Percentiles rank a stretch among this genome's conserved stretches.
Conservation (phyloP, 2,888 invertebrate genomes). For the Thereva nobilitata region DNA sequence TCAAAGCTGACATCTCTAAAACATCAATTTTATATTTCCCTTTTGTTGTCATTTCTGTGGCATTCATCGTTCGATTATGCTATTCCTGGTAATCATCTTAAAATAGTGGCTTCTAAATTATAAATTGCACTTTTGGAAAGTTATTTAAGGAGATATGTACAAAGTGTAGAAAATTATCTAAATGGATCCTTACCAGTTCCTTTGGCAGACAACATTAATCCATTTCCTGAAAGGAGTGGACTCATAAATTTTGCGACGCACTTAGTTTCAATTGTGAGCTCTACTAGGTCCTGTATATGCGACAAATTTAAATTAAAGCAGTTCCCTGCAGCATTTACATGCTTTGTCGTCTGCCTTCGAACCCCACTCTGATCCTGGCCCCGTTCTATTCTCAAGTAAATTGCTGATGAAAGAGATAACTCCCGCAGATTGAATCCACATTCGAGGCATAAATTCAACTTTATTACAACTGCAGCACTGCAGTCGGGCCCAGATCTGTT, state of each 20-base stretch:
- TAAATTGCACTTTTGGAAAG: too few relatives aligned
- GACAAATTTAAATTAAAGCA: slow-evolving; percentile 30
- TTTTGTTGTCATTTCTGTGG: too few relatives aligned
- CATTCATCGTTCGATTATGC: too few relatives aligned
- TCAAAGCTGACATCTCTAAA: too few relatives aligned
- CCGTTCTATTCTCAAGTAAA: slow-evolving; percentile 33
- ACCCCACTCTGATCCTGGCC: background rate
- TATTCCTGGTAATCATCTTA: too few relatives aligned
- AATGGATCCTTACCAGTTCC: too few relatives aligned
- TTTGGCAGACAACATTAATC: too few relatives aligned
- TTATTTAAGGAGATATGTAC: too few relatives aligned
- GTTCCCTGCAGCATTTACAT: slow-evolving; percentile 21
- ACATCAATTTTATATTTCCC: too few relatives aligned
- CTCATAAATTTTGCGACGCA: slow-evolving; percentile 17
- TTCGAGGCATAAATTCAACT: slow-evolving; percentile 39
- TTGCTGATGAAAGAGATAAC: slow-evolving; percentile 41
- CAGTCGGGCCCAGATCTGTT: slow-evolving; percentile 25
- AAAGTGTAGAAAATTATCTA: too few relatives aligned
- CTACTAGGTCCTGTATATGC: slow-evolving; percentile 13
- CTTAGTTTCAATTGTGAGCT: slow-evolving; percentile 31
- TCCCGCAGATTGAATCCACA: slow-evolving; percentile 41
- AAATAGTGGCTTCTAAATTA: too few relatives aligned
- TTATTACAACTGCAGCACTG: slow-evolving; percentile 40
- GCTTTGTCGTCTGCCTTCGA: background rate
- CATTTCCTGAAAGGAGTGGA: too few relatives aligned